Evolutionary conservation across 2,797 vertebrate species (phyloP).

Genomic region (Sciurus vulgaris): DNA sequence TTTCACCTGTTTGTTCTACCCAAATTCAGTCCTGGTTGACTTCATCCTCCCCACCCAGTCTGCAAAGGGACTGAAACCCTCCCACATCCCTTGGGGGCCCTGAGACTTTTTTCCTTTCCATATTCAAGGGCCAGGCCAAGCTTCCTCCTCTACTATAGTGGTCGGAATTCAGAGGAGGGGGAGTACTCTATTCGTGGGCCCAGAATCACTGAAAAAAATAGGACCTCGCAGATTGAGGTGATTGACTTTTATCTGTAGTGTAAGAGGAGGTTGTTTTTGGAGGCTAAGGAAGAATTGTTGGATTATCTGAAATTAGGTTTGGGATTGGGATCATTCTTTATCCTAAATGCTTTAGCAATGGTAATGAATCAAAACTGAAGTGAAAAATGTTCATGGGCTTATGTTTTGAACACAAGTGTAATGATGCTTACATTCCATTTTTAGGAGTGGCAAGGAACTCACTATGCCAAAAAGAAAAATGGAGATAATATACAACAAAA

Average conservation of each 20-base stretch:
- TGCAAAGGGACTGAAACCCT: neutral
- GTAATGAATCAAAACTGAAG: neutral
- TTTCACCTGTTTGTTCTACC: neutral
- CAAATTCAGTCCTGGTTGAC: neutral
- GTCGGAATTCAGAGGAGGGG: neutral
- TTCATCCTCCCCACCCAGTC: no score
- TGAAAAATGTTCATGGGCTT: neutral
- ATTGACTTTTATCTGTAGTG: neutral
- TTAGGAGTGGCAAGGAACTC: conserved; percentile 99
- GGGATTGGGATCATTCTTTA: neutral
- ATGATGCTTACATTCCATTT: conserved; percentile 72
- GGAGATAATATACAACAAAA: conserved; percentile 97
- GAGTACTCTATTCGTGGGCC: neutral
- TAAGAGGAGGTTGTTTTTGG: neutral
- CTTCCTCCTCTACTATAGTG: neutral
- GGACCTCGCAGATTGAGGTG: no score
- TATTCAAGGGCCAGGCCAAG: neutral
- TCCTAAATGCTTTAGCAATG: neutral
- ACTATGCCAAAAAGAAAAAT: conserved; percentile 97
- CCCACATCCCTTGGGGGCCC: neutral
- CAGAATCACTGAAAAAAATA: neutral
- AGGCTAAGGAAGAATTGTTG: neutral
- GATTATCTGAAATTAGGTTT: neutral
- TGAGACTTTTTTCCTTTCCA: neutral
- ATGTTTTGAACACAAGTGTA: neutral